Evolutionary conservation across 1,140 invertebrate genomes (phyloP).

Genomic region (Amphibalanus amphitrite): DNA sequence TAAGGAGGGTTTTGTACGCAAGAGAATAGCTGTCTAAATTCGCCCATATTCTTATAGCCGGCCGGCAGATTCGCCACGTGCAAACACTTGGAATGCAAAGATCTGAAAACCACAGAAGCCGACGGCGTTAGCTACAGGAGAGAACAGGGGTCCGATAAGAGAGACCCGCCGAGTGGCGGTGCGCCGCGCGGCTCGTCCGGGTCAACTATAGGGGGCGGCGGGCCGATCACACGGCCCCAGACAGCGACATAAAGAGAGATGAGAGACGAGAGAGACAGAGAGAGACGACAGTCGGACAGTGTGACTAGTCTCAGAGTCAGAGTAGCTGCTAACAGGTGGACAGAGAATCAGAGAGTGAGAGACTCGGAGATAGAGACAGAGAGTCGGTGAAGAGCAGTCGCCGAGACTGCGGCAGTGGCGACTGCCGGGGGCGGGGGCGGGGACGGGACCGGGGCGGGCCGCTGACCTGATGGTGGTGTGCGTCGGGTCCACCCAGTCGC

Average conservation of each 20-base stretch:
- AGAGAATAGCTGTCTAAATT: constrained; percentile 36
- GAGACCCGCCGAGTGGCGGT: too few species aligned
- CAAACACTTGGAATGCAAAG: constrained; percentile 35
- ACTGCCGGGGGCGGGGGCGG: too few species aligned
- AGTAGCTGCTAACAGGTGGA: neutral
- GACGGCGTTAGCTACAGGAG: neutral
- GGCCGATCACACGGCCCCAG: too few species aligned
- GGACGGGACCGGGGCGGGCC: too few species aligned
- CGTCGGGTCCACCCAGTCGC: constrained; percentile 34
- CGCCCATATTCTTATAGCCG: constrained; percentile 34
- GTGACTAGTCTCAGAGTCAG: neutral
- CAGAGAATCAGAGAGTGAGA: neutral
- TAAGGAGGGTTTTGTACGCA: constrained; percentile 35
- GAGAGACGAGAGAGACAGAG: neutral
- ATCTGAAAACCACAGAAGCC: neutral
- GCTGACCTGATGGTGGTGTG: constrained; percentile 26
- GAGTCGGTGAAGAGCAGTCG: too few species aligned
- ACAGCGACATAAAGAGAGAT: neutral
- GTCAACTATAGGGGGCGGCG: too few species aligned
- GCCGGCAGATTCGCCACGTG: constrained; percentile 35
- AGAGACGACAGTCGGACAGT: neutral
- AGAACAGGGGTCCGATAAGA: constrained; percentile 13
- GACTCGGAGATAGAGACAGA: too few species aligned
- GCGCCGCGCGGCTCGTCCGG: too few species aligned
- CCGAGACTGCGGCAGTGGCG: too few species aligned